phyloP scores from a whole-genome alignment of 2,888 invertebrate genomes.

The Sinotaia quadrata region DNA sequence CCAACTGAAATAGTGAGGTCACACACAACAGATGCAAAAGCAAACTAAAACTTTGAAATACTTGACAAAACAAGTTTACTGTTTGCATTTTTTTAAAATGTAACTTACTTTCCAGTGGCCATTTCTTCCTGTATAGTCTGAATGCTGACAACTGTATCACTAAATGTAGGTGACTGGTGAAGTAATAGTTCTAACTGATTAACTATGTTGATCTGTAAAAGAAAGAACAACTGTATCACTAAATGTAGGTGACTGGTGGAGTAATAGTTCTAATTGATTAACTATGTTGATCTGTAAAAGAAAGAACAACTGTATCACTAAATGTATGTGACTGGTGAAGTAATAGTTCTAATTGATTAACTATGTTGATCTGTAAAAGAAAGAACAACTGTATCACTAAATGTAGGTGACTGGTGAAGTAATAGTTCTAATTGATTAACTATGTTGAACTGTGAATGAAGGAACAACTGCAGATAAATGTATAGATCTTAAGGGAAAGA shows the following conservation, averaged over 20 bases:
- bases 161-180: conserved; percentile 65
- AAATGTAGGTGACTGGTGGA: conserved; percentile 73
- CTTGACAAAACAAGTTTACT: too few relatives aligned
- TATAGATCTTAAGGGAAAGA: too few relatives aligned
- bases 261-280: conserved; percentile 84
- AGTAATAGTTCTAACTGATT: conserved; percentile 86
- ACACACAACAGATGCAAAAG: too few relatives aligned
- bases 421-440: conserved; percentile 86
- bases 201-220: conserved; percentile 77
- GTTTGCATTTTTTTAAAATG: too few relatives aligned
- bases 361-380: conserved; percentile 76
- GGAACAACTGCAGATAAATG: too few relatives aligned
- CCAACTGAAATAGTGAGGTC: too few relatives aligned
- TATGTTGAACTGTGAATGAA: conserved; percentile 76
- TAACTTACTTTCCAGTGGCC: conserved; percentile 64
- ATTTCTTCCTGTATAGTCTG: conserved; percentile 75
- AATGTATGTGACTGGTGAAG: conserved; percentile 73
- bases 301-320: conserved; percentile 43
- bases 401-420: conserved; percentile 73
- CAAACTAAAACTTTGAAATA: not conserved
- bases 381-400: conserved; percentile 45
- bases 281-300: conserved; percentile 77
- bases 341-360: conserved; percentile 85
- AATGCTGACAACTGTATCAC: conserved; percentile 75
- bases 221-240: conserved; percentile 43